phyloP scores from a whole-genome alignment of 2,113 vertebrate genomes.

The Sialia sialis region DNA sequence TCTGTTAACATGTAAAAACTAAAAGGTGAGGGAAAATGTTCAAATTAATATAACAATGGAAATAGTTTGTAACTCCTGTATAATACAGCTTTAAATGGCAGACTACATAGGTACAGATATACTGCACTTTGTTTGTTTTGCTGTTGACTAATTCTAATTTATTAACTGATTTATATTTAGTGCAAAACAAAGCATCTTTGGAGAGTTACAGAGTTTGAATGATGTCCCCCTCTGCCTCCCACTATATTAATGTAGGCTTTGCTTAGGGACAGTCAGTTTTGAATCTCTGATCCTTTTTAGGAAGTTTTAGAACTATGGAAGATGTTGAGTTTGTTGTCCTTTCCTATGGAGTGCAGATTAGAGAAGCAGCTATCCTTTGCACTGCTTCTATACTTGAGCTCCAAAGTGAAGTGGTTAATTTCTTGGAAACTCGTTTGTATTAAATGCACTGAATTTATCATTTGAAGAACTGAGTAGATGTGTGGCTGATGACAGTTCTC shows the following conservation, averaged over 20 bases:
- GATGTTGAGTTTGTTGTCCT: neutral
- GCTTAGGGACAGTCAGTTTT: neutral
- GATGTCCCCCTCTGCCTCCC: neutral
- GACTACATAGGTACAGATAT: neutral
- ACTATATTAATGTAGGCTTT: neutral
- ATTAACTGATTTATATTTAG: neutral
- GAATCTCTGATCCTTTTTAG: neutral
- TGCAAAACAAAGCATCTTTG: neutral
- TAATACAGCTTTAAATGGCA: neutral
- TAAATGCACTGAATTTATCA: neutral
- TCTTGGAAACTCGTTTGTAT: neutral
- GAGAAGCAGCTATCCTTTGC: neutral
- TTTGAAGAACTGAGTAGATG: neutral
- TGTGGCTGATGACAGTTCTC: neutral
- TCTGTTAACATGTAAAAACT: neutral
- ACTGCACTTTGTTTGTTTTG: neutral
- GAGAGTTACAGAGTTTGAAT: neutral
- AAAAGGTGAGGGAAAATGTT: neutral
- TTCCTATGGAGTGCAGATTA: rapidly evolving
- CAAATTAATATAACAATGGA: neutral
- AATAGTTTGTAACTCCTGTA: neutral
- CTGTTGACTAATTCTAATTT: neutral
- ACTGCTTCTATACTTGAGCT: neutral
- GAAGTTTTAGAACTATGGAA: neutral
- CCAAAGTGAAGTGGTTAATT: neutral